Conservation (phyloP, 2,113 vertebrate genomes). For the Etia nguti region DNA sequence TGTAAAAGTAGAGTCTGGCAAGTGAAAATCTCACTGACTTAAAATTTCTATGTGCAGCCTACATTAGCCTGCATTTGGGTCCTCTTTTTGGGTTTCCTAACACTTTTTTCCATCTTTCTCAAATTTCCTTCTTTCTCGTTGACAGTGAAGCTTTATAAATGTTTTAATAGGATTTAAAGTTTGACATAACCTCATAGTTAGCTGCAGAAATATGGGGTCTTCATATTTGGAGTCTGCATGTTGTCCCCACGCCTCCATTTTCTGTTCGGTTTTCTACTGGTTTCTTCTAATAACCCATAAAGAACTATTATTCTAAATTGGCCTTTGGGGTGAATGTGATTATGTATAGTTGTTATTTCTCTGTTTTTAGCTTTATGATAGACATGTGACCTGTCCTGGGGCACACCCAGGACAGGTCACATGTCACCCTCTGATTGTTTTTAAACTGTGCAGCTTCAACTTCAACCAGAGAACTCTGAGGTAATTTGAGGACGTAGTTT, state of each 20-base stretch:
- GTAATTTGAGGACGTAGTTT: not conserved
- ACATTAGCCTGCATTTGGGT: not conserved
- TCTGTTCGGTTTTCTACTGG: not conserved
- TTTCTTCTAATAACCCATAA: not conserved
- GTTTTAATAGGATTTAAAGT: not conserved
- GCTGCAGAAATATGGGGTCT: not conserved
- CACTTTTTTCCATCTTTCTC: not conserved
- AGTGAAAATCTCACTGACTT: not conserved
- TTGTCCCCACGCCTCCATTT: not conserved
- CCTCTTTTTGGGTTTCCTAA: not conserved
- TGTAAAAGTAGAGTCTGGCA: not conserved
- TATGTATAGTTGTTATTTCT: not conserved
- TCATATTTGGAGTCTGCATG: not conserved
- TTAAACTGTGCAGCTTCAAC: not conserved
- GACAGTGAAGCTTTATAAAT: not conserved
- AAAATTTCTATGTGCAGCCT: not conserved
- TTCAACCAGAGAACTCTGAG: not conserved
- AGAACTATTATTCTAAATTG: not conserved
- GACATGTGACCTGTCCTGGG: not conserved
- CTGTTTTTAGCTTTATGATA: not conserved
- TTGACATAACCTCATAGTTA: not conserved
- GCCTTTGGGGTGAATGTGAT: not conserved
- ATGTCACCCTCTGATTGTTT: not conserved
- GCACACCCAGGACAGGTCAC: not conserved
- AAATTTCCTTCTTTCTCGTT: accelerated